Base-by-base conservation (phyloP, 2,888 invertebrate species). In the Archips crataeganus region DNA sequence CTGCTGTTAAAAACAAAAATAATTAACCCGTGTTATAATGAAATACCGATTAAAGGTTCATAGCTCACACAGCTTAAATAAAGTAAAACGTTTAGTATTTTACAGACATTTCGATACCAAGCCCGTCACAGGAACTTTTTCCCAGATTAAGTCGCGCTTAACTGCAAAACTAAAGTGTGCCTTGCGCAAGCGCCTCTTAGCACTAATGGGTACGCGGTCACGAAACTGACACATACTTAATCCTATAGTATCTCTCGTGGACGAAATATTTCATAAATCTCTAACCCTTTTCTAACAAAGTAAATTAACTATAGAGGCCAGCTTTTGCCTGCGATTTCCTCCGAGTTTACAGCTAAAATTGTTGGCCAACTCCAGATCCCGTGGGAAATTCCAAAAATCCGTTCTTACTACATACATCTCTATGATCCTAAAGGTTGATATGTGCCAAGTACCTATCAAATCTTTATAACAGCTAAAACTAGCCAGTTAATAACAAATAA, bases 181-280 rank as follows among this genome's bases (percentile, higher is more conserved):
- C 83, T 87, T 84, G 83, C 84, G 81, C 85, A 87, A 87, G 81
- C 78, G 75, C 62, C 76, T 66, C 75, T 76, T 74, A 76, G 54
- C 75, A 61, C 79, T 86, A 87, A 87, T 87, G 82, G 82, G 76
- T 78, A 75, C 77, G 78, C 73, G 81, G 83, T 82, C 87, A 87
- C 87, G 87, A 85, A 79, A 79, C 82, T 79, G 82, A 80, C 84
- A 84, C 84, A 85, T 39, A 75, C 71, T 73, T 75, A 77, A 78
- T 77, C 77, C 79, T 75, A 75, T 77, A 77, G 79, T 82, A 84
- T 80, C 80, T 83, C 75, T 86, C 82, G 81, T 84, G 77, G 79
- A 79, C 77, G 74, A 79, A 85, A 84, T 84, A 82, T 84, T 86
- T 84, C 81, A 84, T 82, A 85, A 81, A 84, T 79, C 59, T 49